phyloP scores from a whole-genome alignment of 2,113 vertebrate genomes.

The Neogobius melanostomus region DNA sequence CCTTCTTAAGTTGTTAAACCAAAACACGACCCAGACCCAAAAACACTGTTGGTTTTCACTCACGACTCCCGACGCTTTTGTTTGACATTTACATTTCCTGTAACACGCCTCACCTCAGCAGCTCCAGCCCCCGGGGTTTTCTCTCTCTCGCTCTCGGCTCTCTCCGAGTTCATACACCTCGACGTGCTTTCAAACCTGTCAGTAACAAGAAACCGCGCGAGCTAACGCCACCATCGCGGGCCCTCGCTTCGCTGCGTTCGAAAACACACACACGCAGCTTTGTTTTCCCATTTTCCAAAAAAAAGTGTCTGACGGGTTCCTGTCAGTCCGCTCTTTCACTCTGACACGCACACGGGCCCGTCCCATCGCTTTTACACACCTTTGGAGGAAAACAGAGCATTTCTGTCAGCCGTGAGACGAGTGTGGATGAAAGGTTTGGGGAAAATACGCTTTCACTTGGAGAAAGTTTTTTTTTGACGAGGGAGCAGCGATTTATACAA shows the following conservation, averaged over 20 bases:
- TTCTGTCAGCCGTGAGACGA: background rate
- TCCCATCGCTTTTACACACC: background rate
- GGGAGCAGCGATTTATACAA: too few species aligned
- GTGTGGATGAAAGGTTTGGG: too few species aligned
- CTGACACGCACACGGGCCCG: too few species aligned
- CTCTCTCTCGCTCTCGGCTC: too few species aligned
- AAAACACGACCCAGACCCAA: slow-evolving; percentile 43
- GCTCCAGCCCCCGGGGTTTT: too few species aligned
- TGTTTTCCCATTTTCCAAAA: too few species aligned
- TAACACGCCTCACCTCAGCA: background rate
- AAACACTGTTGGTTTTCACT: slow-evolving; percentile 27
- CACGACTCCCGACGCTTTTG: slow-evolving; percentile 37
- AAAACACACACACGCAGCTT: too few species aligned
- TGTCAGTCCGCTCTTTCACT: too few species aligned
- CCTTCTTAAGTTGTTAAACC: slow-evolving; percentile 6
- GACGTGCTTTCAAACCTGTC: slow-evolving; percentile 8
- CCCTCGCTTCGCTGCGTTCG: background rate
- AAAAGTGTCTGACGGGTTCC: too few species aligned
- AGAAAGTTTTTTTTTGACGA: too few species aligned
- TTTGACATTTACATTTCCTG: slow-evolving; percentile 51
- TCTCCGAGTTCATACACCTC: background rate
- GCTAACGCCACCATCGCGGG: background rate
- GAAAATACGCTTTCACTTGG: too few species aligned
- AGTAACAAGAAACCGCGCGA: background rate
- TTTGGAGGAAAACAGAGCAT: background rate